Percentiles rank a stretch among this genome's conserved stretches.
phyloP scores from a whole-genome alignment of 2,888 invertebrate species.

The Parnassius orleans region DNA sequence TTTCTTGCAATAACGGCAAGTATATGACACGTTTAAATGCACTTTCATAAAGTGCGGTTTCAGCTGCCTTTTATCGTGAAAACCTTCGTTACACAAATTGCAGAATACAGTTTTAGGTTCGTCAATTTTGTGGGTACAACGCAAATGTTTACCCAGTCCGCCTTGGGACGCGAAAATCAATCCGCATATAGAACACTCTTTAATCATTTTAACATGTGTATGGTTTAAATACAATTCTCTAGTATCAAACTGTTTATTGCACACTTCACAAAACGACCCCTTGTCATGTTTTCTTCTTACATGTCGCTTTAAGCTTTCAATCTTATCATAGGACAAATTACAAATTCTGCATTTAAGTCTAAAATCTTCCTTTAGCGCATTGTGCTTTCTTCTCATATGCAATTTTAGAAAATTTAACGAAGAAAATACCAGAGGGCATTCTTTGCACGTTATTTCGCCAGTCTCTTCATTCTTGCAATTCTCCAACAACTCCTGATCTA shows the following conservation, averaged over 20 bases:
- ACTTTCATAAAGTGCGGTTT: constrained; percentile 66
- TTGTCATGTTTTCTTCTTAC: constrained; percentile 65
- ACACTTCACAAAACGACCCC: constrained; percentile 60
- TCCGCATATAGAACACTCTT: constrained; percentile 65
- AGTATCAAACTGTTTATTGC: constrained; percentile 63
- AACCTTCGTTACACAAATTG: constrained; percentile 63
- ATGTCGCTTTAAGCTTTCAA: constrained; percentile 71
- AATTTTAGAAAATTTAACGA: constrained; percentile 62
- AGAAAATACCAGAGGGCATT: constrained; percentile 67
- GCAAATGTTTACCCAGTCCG: constrained; percentile 63
- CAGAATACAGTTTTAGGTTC: constrained; percentile 62
- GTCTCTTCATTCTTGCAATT: constrained; percentile 51
- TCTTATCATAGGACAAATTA: constrained; percentile 68
- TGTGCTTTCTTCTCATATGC: constrained; percentile 71
- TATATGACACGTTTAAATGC: constrained; percentile 66
- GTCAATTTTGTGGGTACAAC: constrained; percentile 65
- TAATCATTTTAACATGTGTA: constrained; percentile 58
- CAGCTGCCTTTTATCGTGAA: constrained; percentile 60
- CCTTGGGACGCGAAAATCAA: constrained; percentile 65
- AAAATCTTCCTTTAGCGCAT: constrained; percentile 62
- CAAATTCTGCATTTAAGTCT: constrained; percentile 68
- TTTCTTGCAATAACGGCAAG: constrained; percentile 61
- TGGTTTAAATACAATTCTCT: constrained; percentile 61
- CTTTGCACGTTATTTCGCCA: constrained; percentile 63
- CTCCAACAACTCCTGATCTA: constrained; percentile 35